These are phyloP conservation scores for Cylas formicarius DNA, from an alignment of 1,140 invertebrate species.

Conservation along the genomic window DNA sequence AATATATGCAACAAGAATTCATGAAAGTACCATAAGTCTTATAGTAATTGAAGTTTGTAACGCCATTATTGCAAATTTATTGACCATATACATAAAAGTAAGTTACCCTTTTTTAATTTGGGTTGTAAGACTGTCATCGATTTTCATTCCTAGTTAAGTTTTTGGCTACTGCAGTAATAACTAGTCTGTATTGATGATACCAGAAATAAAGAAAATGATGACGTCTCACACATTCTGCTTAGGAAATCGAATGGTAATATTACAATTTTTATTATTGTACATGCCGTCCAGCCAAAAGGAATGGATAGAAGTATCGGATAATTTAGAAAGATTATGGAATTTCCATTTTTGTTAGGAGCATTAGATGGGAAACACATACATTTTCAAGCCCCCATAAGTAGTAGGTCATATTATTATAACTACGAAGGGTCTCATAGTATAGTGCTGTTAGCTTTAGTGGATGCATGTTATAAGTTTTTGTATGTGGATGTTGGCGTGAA, in stretches of 20 bases:
- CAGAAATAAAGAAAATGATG: no score
- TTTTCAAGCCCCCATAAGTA: constrained; percentile 4
- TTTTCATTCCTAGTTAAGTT: no score
- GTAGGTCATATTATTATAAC: constrained; percentile 45
- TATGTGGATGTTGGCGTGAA: constrained; percentile 40
- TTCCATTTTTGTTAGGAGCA: constrained; percentile 7
- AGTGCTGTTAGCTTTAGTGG: constrained; percentile 45
- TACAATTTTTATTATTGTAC: no score
- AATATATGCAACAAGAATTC: not conserved
- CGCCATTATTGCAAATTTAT: no score
- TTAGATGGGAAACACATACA: constrained; percentile 30
- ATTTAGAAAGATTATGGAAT: constrained; percentile 15
- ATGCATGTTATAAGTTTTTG: constrained; percentile 45
- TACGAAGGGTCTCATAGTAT: constrained; percentile 44
- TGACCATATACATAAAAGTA: no score
- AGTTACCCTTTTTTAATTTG: no score
- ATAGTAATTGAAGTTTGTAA: not conserved
- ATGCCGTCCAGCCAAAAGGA: no score
- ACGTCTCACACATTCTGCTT: no score
- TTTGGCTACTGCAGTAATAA: no score
- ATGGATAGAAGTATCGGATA: constrained; percentile 9
- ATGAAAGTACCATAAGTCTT: not conserved
- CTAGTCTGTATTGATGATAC: no score
- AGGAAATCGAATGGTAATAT: no score
- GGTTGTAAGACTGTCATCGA: no score